Evolutionary conservation across 2,113 vertebrate genomes (phyloP), one percentile per base, ranked within the genome.

Genomic region (Smithornis capensis): DNA sequence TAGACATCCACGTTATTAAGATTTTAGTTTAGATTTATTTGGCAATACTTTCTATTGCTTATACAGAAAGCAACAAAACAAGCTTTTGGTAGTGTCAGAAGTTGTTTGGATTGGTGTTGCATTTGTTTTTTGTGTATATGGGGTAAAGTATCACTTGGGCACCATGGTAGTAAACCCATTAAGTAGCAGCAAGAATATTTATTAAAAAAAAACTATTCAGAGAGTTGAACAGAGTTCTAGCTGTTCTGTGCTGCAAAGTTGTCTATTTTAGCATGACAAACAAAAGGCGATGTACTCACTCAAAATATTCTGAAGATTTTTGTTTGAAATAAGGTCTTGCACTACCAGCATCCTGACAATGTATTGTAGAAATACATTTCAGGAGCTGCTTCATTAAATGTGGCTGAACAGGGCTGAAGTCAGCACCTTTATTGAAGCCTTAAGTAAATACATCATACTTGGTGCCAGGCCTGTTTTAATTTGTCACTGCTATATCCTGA

Each of bases 1-100:
- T 83, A 78, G 64, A 47, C 38, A 78, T 93, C 68, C 75, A 47
- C 63, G 76, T 75, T 77, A 63, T 15, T 57, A 77, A 90, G 86
- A 63, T 89, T 89, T 92, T 75, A 84, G 60, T 69, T n/a, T n/a
- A n/a, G n/a, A n/a, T n/a, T n/a, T 90, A 31, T 60, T 95, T 94
- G 91, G 83, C 80, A 79, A 4, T 77, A 5, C 22, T 88, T 4
- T 81, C 56, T 89, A 15, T 60, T 95, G 3, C 37, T 92, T 78
- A 15, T 5, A 31, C 18, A 78, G 40, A 89, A 89, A 87, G 64
- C 49, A 89, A 18, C 84, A 86, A 87, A 83, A 8, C 40, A 71
- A 38, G 19, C 2, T 92, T 90, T 64, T 73, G 44, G 37, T 78
- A 78, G 64, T 55, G 50, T 64, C 65, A 92, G 49, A 74, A 65